A percentile compares a stretch with the other conserved stretches of the same genome.
These are phyloP conservation scores for Stenodera caucasica DNA, from an alignment of 2,888 invertebrate genomes.

Conservation along the genomic window DNA sequence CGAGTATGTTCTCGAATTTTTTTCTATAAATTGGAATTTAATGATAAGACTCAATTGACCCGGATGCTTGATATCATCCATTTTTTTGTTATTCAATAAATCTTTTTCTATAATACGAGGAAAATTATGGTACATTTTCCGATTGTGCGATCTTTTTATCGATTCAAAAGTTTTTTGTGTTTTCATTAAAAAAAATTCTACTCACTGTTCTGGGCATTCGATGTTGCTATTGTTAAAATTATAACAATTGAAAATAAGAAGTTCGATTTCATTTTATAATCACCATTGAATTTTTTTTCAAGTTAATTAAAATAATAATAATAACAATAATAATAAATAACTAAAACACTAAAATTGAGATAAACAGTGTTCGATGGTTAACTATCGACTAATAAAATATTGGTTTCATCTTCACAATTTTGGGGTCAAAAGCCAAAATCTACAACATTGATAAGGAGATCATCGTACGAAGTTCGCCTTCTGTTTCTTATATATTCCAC, in stretches of 20 bases:
- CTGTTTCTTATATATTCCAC: neutral
- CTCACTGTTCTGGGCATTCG: slow-evolving; percentile 37
- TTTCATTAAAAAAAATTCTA: slow-evolving; percentile 32
- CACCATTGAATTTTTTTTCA: slow-evolving; percentile 19
- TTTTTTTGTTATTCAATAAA: neutral
- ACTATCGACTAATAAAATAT: slow-evolving; percentile 23
- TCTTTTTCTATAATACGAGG: slow-evolving; percentile 26
- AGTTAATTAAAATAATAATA: neutral
- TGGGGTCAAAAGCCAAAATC: slow-evolving; percentile 42
- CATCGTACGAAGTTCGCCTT: slow-evolving; percentile 36
- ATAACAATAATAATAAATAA: neutral
- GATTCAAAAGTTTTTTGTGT: no score
- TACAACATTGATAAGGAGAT: slow-evolving; percentile 41
- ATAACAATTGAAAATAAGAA: slow-evolving; percentile 31
- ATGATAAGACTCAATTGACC: slow-evolving; percentile 1
- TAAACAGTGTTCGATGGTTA: neutral
- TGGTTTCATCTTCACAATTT: slow-evolving; percentile 34
- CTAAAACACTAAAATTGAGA: neutral
- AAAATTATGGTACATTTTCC: no score
- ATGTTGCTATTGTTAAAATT: slow-evolving; percentile 29
- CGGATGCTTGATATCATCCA: neutral
- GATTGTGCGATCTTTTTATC: no score
- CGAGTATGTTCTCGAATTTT: neutral
- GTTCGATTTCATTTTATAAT: slow-evolving; percentile 33
- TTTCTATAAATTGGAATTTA: neutral